Conservation (phyloP, 2,113 vertebrate species). For the Ellobius talpinus region DNA sequence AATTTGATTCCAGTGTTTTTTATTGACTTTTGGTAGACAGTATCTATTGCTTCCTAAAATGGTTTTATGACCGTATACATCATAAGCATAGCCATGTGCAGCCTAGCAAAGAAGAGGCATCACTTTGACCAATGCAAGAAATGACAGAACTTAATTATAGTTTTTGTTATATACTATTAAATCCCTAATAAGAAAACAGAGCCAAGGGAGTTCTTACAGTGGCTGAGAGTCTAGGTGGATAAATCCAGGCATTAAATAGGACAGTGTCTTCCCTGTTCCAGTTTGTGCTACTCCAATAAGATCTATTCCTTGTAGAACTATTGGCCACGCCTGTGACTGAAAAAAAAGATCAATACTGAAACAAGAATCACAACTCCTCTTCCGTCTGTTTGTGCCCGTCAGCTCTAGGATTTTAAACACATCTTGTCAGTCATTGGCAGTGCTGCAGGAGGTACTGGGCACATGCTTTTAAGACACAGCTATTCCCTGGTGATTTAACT, state of each 20-base stretch:
- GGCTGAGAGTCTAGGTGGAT: slow-evolving; percentile 96
- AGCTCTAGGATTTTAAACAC: neutral
- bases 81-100: neutral
- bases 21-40: neutral
- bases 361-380: neutral
- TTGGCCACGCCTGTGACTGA: slow-evolving; percentile 97
- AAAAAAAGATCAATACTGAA: slow-evolving; percentile 70
- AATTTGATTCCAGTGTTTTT: neutral
- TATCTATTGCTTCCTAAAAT: slow-evolving; percentile 3
- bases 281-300: slow-evolving; percentile 98
- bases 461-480: neutral
- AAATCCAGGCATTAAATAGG: slow-evolving; percentile 97
- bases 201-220: slow-evolving; percentile 87
- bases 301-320: slow-evolving; percentile 94
- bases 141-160: neutral
- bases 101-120: neutral
- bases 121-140: neutral
- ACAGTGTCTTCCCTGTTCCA: slow-evolving; percentile 96
- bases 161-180: neutral
- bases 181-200: neutral
- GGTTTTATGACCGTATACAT: neutral
- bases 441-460: neutral
- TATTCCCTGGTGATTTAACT: neutral
- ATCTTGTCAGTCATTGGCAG: neutral
- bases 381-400: neutral